Conservation (phyloP, 2,113 vertebrate species). For the Synchiropus splendidus region DNA sequence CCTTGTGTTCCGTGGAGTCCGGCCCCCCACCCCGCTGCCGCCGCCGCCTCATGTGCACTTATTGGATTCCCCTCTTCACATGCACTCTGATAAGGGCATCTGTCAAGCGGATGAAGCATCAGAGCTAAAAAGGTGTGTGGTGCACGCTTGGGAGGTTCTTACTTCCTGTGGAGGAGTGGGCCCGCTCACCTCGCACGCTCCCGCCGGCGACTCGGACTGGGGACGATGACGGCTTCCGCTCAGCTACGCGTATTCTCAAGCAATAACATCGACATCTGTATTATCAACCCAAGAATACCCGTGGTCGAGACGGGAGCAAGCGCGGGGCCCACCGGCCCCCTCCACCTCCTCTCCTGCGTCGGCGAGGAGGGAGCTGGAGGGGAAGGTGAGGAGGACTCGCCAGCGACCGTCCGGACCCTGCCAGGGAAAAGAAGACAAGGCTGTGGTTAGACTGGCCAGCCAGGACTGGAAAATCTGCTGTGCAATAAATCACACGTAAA, state of each 20-base stretch:
- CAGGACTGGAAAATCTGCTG: slow-evolving; percentile 12
- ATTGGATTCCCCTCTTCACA: slow-evolving; percentile 58
- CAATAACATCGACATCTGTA: slow-evolving; percentile 71
- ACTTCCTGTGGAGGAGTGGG: slow-evolving; percentile 41
- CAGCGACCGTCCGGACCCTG: slow-evolving; percentile 39
- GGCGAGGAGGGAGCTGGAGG: slow-evolving; percentile 51
- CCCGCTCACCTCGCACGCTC: too few species aligned
- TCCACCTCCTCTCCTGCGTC: slow-evolving; percentile 40
- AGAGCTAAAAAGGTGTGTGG: slow-evolving; percentile 63
- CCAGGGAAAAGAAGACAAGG: slow-evolving; percentile 15
- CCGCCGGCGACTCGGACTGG: background rate
- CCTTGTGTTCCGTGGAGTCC: slow-evolving; percentile 41
- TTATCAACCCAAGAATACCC: slow-evolving; percentile 71
- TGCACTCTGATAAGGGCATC: slow-evolving; percentile 66
- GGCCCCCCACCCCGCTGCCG: slow-evolving; percentile 2
- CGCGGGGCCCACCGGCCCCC: slow-evolving; percentile 44
- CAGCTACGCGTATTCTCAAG: slow-evolving; percentile 79
- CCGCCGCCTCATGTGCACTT: slow-evolving; percentile 40
- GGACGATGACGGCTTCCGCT: slow-evolving; percentile 52
- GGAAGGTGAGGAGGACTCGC: slow-evolving; percentile 41
- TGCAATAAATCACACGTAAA: slow-evolving; percentile 7
- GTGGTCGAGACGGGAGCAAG: slow-evolving; percentile 67
- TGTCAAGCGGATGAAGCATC: slow-evolving; percentile 65
- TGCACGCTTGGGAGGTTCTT: slow-evolving; percentile 53
- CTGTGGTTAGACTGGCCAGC: too few species aligned